These are phyloP conservation scores for Helarctos malayanus DNA, from an alignment of 2,797 vertebrate genomes.

Conservation along the genomic window DNA sequence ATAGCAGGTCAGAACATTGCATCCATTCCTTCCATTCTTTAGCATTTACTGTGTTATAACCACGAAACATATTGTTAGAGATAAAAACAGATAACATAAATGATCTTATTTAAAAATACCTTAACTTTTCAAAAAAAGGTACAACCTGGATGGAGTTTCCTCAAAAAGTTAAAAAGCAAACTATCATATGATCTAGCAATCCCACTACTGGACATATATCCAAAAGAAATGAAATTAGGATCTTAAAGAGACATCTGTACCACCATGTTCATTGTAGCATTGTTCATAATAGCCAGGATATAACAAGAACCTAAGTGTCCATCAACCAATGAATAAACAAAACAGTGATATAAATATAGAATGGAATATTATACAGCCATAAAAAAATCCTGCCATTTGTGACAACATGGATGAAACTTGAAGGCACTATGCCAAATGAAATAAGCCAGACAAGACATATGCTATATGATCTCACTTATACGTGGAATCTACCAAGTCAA, in stretches of 20 bases:
- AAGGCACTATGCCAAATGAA: neutral
- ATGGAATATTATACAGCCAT: neutral
- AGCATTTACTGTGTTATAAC: neutral
- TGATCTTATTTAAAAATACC: neutral
- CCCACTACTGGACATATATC: neutral
- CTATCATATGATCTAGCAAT: neutral
- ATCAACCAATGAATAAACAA: neutral
- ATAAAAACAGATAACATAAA: neutral
- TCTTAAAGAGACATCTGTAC: neutral
- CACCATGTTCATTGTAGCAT: neutral
- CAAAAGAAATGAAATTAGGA: neutral
- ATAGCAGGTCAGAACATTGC: neutral
- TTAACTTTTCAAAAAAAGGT: neutral
- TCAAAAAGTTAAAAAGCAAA: constrained; percentile 34
- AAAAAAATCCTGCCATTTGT: neutral
- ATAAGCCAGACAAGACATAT: neutral
- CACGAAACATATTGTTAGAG: neutral
- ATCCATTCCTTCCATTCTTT: neutral
- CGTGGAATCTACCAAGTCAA: neutral
- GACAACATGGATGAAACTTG: neutral
- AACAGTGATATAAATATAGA: neutral
- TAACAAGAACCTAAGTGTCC: neutral
- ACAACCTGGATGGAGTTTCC: neutral
- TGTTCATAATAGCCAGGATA: neutral
- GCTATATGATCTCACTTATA: neutral